Evolutionary conservation across 2,797 vertebrate genomes (phyloP), one percentile per base, ranked within the genome.

Genomic region (Arnoldichthys spilopterus): DNA sequence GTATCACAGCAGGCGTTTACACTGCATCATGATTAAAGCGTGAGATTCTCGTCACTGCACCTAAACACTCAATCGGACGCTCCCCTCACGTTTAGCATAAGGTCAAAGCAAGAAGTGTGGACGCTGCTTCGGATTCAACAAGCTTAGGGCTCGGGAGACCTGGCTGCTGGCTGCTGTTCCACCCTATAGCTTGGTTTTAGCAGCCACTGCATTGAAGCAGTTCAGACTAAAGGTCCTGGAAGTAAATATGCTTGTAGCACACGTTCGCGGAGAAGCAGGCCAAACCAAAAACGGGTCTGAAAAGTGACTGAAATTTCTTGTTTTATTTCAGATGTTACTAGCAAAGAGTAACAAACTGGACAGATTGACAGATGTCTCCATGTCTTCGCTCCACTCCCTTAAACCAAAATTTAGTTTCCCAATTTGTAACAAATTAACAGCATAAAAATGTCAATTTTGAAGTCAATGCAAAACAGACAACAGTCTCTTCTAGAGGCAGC

Each of bases 391-490:
- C 82, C 82, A 88, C 86, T 80, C 47, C 82, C 86, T 87, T 86
- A 22, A 75, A 77, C 70, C 80, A 77, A 59, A 67, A 67, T 37
- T 72, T 37, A 77, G 81, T 85, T 87, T 84, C 88, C 85, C 80
- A 82, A 87, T 88, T 87, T 91, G 78, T 90, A 72, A 90, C 91
- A 93, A 93, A 92, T 82, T 89, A 88, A 91, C 91, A 91, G 92
- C 91, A 91, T 90, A 91, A 91, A 93, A 90, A 82, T 82, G 74
- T 90, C 88, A 88, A 87, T 82, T 83, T 87, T 86, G 83, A 72
- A 63, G 69, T 78, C 49, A 81, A 86, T 89, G 72, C 76, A 87
- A 80, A 87, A 90, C 79, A 89, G 85, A 91, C 88, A 74, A 80
- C n/a, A 74, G 86, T 87, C 88, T 88, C 87, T 87, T 85, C 66